Percentiles rank a stretch among this genome's conserved stretches.
Evolutionary conservation across 2,113 vertebrate species (phyloP).

Genomic region (Lepidothrix coronata): DNA sequence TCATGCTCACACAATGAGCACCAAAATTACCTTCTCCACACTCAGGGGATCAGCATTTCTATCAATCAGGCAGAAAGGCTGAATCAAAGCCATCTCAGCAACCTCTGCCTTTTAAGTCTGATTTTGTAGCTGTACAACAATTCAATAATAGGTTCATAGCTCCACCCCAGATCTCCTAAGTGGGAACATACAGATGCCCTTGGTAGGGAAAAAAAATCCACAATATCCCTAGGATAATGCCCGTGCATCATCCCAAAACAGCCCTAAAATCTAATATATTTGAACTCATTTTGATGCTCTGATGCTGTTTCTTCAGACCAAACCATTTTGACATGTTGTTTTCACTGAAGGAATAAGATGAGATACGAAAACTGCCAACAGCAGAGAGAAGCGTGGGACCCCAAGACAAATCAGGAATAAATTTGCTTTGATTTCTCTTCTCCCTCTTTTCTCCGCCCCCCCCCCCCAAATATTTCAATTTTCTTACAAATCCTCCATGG

Average conservation of each 20-base stretch:
- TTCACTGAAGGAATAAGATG: neutral
- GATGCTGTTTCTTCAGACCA: neutral
- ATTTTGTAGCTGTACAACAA: neutral
- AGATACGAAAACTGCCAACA: neutral
- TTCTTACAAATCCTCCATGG: neutral
- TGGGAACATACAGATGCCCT: neutral
- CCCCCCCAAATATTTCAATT: neutral
- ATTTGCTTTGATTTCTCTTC: neutral
- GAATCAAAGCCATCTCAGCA: neutral
- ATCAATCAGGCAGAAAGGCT: neutral
- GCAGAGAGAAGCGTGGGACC: neutral
- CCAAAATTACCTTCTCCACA: fast-evolving
- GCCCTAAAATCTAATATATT: neutral
- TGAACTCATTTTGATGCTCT: neutral
- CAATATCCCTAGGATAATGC: neutral
- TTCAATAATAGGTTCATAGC: neutral
- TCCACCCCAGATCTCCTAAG: neutral
- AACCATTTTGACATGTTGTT: neutral
- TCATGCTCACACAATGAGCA: neutral
- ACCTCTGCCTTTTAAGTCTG: neutral
- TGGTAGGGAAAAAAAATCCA: neutral
- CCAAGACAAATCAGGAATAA: neutral
- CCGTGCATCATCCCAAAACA: neutral
- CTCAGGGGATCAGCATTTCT: neutral
- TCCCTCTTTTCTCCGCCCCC: fast-evolving